Percentiles rank a stretch among this genome's conserved stretches.
Evolutionary conservation across 2,888 invertebrate species (phyloP).

Genomic region (Pemphredon lugubris): DNA sequence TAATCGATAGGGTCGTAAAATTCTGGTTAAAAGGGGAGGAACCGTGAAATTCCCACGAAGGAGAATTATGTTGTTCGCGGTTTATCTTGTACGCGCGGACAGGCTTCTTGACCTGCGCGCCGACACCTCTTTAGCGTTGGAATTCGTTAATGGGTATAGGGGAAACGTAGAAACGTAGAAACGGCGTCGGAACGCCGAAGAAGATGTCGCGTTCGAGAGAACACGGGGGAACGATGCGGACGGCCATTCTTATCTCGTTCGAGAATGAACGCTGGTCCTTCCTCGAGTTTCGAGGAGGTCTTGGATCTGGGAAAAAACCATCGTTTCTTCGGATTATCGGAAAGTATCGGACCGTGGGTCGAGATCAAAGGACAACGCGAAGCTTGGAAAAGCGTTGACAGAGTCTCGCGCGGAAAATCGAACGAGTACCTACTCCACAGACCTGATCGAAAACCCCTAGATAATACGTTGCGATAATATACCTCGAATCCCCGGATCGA

Average conservation of each 20-base stretch:
- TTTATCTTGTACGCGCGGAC: neutral
- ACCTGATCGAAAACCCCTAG: neutral
- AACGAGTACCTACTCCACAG: neutral
- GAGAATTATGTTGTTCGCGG: neutral
- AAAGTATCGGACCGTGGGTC: conserved; percentile 4
- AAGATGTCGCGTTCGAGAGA: conserved; percentile 34
- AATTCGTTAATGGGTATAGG: conserved; percentile 26
- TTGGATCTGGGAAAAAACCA: too few species aligned
- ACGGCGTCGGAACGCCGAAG: conserved; percentile 25
- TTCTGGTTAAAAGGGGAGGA: neutral
- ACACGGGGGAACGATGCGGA: conserved; percentile 16
- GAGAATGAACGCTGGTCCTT: conserved; percentile 6
- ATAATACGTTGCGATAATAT: neutral
- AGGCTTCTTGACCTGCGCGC: too few species aligned
- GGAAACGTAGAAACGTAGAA: conserved; percentile 3
- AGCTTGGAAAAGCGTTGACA: conserved; percentile 3
- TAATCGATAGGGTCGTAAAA: too few species aligned
- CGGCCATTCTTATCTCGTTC: conserved; percentile 37
- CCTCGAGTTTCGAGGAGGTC: conserved; percentile 20
- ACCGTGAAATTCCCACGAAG: neutral
- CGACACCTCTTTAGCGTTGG: neutral
- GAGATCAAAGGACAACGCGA: conserved; percentile 15
- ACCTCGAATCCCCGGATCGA: neutral
- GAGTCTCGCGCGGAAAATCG: neutral
- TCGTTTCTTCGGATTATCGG: conserved; percentile 35